phyloP scores from a whole-genome alignment of 2,113 vertebrate genomes.

The Pygathrix nemaeus region DNA sequence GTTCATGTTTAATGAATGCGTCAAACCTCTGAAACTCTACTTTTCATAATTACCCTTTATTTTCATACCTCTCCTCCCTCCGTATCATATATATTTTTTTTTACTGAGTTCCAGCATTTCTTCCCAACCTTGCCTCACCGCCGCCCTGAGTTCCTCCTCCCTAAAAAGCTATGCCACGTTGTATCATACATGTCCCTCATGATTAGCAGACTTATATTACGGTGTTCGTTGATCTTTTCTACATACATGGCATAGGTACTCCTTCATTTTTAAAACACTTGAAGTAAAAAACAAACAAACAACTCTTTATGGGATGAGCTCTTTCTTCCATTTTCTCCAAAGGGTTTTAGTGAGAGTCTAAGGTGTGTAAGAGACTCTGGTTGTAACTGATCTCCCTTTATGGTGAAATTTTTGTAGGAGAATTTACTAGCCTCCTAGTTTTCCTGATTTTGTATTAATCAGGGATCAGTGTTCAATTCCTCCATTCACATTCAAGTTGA shows the following conservation, averaged over 20 bases:
- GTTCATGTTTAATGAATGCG: background rate
- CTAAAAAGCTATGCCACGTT: background rate
- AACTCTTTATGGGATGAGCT: background rate
- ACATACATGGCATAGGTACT: background rate
- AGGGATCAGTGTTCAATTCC: background rate
- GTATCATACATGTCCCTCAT: background rate
- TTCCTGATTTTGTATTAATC: background rate
- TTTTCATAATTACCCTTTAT: slow-evolving; percentile 10
- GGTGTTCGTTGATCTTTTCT: background rate
- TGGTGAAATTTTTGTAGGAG: background rate
- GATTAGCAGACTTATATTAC: background rate
- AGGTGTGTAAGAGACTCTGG: background rate
- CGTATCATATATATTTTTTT: background rate
- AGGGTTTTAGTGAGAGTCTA: background rate
- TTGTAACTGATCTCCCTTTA: background rate
- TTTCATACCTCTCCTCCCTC: background rate
- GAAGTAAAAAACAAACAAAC: background rate
- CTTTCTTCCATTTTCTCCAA: background rate
- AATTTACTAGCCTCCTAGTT: background rate
- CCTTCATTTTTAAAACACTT: background rate
- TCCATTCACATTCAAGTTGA: background rate
- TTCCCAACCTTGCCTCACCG: background rate
- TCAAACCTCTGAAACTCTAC: background rate
- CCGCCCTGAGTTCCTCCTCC: background rate
- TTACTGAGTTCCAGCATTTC: background rate